phyloP scores from a whole-genome alignment of 1,140 invertebrate species.

The Drosophila parvula region DNA sequence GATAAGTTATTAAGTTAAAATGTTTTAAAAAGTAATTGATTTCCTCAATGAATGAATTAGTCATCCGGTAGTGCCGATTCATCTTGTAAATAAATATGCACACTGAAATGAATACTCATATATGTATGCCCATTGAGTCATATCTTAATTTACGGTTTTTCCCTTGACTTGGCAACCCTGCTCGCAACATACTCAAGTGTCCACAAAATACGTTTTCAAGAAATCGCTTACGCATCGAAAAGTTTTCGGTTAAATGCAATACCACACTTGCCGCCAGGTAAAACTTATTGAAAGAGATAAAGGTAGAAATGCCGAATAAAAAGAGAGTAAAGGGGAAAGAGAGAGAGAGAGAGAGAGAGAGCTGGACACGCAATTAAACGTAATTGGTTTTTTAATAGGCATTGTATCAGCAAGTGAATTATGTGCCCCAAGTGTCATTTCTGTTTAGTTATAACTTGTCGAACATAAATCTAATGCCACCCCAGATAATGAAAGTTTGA shows the following conservation, averaged over 20 bases:
- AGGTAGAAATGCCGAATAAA: conserved; percentile 1
- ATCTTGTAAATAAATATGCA: not conserved
- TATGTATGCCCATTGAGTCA: conserved; percentile 20
- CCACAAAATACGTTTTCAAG: conserved; percentile 32
- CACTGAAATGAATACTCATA: conserved; percentile 9
- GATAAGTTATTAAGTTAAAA: not conserved
- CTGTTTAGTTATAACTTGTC: conserved; percentile 69
- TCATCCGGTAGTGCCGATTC: not conserved
- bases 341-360: not conserved
- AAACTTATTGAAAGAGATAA: conserved; percentile 31
- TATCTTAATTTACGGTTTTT: conserved; percentile 5
- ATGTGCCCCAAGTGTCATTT: conserved; percentile 74
- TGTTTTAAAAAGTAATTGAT: not conserved
- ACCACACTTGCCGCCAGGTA: conserved; percentile 7
- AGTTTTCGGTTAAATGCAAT: conserved; percentile 33
- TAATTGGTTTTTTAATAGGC: conserved; percentile 80
- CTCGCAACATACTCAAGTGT: conserved; percentile 16
- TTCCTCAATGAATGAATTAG: conserved; percentile 2
- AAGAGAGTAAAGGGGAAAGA: not conserved
- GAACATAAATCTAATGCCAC: conserved; percentile 70
- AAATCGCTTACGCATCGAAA: conserved; percentile 67
- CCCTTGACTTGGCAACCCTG: conserved; percentile 44
- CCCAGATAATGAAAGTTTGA: conserved; percentile 21
- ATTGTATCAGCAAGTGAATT: conserved; percentile 73
- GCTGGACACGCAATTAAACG: conserved; percentile 71